A percentile compares a stretch with the other conserved stretches of the same genome.
Conservation (phyloP, 1,140 invertebrate genomes). For the Trachymyrmex septentrionalis region DNA sequence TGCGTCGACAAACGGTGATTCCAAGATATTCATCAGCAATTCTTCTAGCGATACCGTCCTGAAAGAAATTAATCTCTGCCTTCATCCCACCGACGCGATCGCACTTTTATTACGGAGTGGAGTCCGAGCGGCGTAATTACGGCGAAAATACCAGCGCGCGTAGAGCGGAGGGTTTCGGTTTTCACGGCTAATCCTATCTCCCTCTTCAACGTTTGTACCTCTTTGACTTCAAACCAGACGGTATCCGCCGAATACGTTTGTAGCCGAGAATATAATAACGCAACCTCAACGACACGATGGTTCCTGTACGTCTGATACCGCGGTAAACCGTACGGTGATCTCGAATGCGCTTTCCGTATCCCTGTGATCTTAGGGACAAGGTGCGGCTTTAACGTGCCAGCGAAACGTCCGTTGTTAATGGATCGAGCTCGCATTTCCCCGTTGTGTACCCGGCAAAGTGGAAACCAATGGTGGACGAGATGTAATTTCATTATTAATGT, state of each 20-base stretch:
- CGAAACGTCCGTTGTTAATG: constrained; percentile 43
- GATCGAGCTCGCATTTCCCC: constrained; percentile 38
- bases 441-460: constrained; percentile 30
- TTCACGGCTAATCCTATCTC: constrained; percentile 4
- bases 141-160: constrained; percentile 38
- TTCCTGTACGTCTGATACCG: constrained; percentile 42
- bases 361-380: constrained; percentile 20
- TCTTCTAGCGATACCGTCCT: constrained; percentile 10
- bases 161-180: background rate
- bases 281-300: background rate
- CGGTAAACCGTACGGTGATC: background rate
- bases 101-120: constrained; percentile 35
- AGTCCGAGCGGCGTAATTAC: constrained; percentile 50
- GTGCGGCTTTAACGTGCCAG: constrained; percentile 21
- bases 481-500: constrained; percentile 63
- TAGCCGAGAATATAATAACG: constrained; percentile 30
- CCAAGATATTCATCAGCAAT: constrained; percentile 56
- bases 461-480: constrained; percentile 46
- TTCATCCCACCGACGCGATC: constrained; percentile 38
- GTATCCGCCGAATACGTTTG: constrained; percentile 27
- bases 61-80: constrained; percentile 55
- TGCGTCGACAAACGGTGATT: background rate
- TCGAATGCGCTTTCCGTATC: background rate
- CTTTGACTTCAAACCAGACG: constrained; percentile 40
- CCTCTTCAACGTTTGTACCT: background rate